Conservation (phyloP, 1,140 invertebrate genomes). For the Zophobas atratus region DNA sequence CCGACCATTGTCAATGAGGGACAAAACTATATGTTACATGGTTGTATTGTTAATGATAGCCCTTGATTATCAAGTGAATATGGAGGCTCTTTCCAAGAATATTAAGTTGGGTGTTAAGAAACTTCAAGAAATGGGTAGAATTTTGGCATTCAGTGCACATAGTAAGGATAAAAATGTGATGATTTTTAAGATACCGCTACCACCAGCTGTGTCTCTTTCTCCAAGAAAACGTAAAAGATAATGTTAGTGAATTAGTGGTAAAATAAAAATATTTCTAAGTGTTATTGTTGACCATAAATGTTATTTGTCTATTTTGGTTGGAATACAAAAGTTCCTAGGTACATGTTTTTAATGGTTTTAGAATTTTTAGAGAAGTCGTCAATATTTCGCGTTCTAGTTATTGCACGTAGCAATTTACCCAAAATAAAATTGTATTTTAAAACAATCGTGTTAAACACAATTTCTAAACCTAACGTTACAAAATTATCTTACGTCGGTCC, state of each 20-base stretch:
- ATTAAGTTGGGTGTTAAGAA: conserved; percentile 68
- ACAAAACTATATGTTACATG: conserved; percentile 70
- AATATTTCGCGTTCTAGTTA: too few relatives aligned
- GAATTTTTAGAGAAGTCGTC: too few relatives aligned
- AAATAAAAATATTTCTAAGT: background rate
- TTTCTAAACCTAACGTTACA: too few relatives aligned
- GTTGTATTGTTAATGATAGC: conserved; percentile 68
- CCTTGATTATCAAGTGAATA: conserved; percentile 66
- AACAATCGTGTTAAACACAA: too few relatives aligned
- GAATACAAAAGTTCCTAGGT: too few relatives aligned
- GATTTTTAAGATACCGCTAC: conserved; percentile 69
- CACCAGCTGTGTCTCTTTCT: conserved; percentile 58
- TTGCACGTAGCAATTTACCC: too few relatives aligned
- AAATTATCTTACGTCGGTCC: too few relatives aligned
- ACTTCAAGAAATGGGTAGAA: conserved; percentile 66
- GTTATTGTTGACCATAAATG: too few relatives aligned
- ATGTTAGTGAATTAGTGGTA: background rate
- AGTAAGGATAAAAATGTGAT: conserved; percentile 66
- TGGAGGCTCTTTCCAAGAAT: conserved; percentile 67
- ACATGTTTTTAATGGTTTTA: too few relatives aligned
- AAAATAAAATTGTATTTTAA: too few relatives aligned
- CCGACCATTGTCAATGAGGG: conserved; percentile 68
- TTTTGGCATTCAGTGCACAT: conserved; percentile 65
- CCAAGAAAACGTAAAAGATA: conserved; percentile 53
- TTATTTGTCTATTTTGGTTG: too few relatives aligned